These are phyloP conservation scores for Eupithecia tripunctaria DNA, from an alignment of 2,888 invertebrate genomes.

Conservation along the genomic window DNA sequence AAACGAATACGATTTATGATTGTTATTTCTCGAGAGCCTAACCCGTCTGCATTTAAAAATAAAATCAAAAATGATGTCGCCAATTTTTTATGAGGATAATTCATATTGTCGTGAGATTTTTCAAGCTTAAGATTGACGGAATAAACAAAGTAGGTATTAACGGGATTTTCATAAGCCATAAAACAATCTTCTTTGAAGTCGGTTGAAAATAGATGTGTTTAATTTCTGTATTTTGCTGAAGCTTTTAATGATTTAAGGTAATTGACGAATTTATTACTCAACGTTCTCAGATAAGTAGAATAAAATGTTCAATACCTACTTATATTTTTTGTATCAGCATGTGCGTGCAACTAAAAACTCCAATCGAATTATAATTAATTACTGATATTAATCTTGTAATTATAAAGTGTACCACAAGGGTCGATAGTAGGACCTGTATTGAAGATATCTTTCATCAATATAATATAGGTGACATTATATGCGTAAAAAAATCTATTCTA, in stretches of 20 bases:
- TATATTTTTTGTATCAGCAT: neutral
- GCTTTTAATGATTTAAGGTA: neutral
- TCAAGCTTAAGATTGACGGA: constrained; percentile 35
- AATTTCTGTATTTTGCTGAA: neutral
- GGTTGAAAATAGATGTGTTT: neutral
- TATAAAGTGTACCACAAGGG: neutral
- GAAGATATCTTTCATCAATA: neutral
- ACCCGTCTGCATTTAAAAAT: constrained; percentile 53
- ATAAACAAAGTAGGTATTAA: constrained; percentile 11
- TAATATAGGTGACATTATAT: too few species aligned
- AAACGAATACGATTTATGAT: constrained; percentile 60
- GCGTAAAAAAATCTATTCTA: neutral
- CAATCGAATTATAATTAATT: too few species aligned
- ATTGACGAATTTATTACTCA: neutral
- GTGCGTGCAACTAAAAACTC: neutral
- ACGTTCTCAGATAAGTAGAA: neutral
- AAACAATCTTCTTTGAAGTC: constrained; percentile 1
- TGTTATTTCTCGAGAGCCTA: constrained; percentile 51
- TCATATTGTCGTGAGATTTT: constrained; percentile 35
- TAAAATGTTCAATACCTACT: neutral
- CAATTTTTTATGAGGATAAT: constrained; percentile 31
- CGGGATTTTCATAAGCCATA: constrained; percentile 11
- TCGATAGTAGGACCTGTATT: neutral
- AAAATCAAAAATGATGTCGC: constrained; percentile 41
- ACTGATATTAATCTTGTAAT: neutral